These are phyloP conservation scores for Lophochroa leadbeateri DNA, from an alignment of 2,113 vertebrate species.

Conservation along the genomic window DNA sequence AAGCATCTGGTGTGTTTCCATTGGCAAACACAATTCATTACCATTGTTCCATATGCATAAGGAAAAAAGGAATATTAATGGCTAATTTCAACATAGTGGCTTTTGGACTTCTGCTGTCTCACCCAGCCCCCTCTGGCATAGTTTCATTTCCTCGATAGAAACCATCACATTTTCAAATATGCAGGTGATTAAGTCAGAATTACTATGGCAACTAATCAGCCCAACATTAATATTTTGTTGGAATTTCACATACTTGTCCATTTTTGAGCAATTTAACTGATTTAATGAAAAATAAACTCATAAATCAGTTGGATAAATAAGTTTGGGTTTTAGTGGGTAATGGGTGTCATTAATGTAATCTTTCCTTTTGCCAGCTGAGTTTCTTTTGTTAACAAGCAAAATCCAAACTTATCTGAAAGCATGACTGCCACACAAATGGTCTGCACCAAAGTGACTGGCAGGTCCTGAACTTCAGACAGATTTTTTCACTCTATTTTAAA, in stretches of 20 bases:
- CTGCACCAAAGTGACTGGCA: neutral
- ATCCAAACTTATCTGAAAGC: neutral
- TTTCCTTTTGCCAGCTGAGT: neutral
- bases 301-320: slow-evolving; percentile 40
- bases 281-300: slow-evolving; percentile 42
- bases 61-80: neutral
- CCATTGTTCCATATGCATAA: neutral
- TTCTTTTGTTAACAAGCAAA: neutral
- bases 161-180: neutral
- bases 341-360: neutral
- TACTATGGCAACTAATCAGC: slow-evolving; percentile 26
- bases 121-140: too few relatives aligned
- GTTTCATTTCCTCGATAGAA: neutral
- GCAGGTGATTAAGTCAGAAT: neutral
- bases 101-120: neutral
- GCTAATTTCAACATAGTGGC: neutral
- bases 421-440: neutral
- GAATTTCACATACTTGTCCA: slow-evolving; percentile 56
- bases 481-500: neutral
- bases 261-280: slow-evolving; percentile 56
- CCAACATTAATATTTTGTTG: slow-evolving; percentile 46
- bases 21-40: neutral
- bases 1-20: neutral
- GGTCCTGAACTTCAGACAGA: neutral
- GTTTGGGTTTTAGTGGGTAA: neutral